Base-by-base conservation (phyloP, 2,797 vertebrate species). In the Sebastes wilsoni region DNA sequence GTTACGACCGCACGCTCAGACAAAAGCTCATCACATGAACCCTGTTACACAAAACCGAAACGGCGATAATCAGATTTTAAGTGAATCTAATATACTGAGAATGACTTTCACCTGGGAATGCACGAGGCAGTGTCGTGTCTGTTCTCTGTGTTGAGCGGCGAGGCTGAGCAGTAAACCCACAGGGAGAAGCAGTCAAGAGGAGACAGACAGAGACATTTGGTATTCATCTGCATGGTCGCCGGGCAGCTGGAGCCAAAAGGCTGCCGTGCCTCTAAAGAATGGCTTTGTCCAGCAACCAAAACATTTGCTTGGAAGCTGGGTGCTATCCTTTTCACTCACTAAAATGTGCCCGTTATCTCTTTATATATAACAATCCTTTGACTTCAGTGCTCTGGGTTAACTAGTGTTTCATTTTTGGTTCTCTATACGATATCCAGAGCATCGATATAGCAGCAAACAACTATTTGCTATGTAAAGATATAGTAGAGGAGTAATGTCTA, bases 211-310 rank as follows among this genome's bases (percentile, higher is more conserved):
- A 88, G 74, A 85, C 88, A 85, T 92, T 89, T 89, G 89, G 79
- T 81, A 56, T 87, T 79, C 66, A 67, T 83, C 75, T 64, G 83
- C 71, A 66, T 27, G 56, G 87, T 91, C 75, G 75, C 87, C 71
- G 72, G 82, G 87, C 81, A 92, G 91, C 89, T 18, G 80, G 69
- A 87, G 88, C 89, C 91, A 89, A 92, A 91, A 90, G 77, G 91
- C 87, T 77, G 88, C 79, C 74, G 27, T 66, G 81, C 66, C 83
- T 72, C 75, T 80, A 75, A 79, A 58, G 54, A 89, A 80, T 38
- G 73, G 75, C 82, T 85, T 84, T 82, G 88, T 84, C 62, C 66
- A 56, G 66, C 23, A 78, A 87, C 38, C 38, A 73, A 49, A 91
- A 75, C 84, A 79, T 85, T 91, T 80, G 81, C 87, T 70, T 70